A percentile compares a stretch with the other conserved stretches of the same genome.
Evolutionary conservation across 1,140 invertebrate species (phyloP).

Genomic region (Cydia strobilella): DNA sequence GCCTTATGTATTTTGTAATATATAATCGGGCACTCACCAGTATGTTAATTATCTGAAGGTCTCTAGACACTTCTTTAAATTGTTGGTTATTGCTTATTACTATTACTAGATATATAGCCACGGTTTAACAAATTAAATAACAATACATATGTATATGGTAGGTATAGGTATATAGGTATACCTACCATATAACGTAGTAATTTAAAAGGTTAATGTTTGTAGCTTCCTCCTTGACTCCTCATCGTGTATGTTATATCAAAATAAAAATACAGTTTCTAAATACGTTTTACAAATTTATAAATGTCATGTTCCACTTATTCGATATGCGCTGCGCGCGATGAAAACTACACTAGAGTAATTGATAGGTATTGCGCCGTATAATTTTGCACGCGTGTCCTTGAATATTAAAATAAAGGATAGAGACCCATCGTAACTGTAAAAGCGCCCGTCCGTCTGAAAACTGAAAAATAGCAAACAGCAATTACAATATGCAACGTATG

Average conservation of each 20-base stretch:
- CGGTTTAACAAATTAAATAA: conserved; percentile 1
- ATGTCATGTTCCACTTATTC: too few relatives aligned
- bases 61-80: not conserved
- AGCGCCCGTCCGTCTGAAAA: not conserved
- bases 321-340: too few relatives aligned
- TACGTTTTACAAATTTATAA: too few relatives aligned
- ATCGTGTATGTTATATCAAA: not conserved
- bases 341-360: too few relatives aligned
- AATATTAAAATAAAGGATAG: too few relatives aligned
- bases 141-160: too few relatives aligned
- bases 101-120: not conserved
- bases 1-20: conserved; percentile 13
- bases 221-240: not conserved
- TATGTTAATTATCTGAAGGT: conserved; percentile 18
- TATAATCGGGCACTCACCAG: not conserved
- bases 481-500: not conserved
- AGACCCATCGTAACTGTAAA: not conserved
- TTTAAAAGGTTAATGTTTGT: conserved; percentile 5
- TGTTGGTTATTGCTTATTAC: not conserved
- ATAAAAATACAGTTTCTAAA: not conserved
- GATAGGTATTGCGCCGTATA: too few relatives aligned
- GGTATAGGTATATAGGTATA: too few relatives aligned
- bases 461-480: not conserved
- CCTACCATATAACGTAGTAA: not conserved
- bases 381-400: too few relatives aligned